Conservation (phyloP, 1,140 invertebrate species). For the Phortica variegata region DNA sequence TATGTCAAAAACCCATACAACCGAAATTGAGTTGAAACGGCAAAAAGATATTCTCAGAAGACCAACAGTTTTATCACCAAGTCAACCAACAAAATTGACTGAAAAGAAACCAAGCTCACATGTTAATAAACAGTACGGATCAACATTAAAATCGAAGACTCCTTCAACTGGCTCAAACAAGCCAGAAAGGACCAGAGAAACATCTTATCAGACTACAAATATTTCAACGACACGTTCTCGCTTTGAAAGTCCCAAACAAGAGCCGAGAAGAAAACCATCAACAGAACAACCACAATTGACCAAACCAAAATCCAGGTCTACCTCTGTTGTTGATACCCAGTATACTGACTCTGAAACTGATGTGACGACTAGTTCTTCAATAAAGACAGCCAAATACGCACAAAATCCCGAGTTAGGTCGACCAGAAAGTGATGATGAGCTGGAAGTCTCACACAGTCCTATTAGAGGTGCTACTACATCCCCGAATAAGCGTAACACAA, state of each 20-base stretch:
- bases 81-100: slow-evolving; percentile 4
- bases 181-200: no score
- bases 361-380: slow-evolving; percentile 3
- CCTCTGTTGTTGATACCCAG: background rate
- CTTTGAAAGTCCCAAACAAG: background rate
- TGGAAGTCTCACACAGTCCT: slow-evolving; percentile 13
- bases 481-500: slow-evolving; percentile 3
- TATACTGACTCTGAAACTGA: slow-evolving; percentile 9
- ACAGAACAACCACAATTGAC: background rate
- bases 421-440: slow-evolving; percentile 17
- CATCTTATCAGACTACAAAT: no score
- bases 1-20: slow-evolving; percentile 42
- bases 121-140: background rate
- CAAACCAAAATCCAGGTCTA: background rate
- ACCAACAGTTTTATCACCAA: slow-evolving; percentile 55
- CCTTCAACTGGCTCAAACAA: background rate
- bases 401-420: slow-evolving; percentile 2
- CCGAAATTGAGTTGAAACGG: slow-evolving; percentile 39
- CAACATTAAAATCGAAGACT: background rate
- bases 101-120: slow-evolving; percentile 1
- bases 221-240: background rate
- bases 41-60: slow-evolving; percentile 59
- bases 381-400: slow-evolving; percentile 1
- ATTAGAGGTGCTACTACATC: slow-evolving; percentile 13
- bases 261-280: slow-evolving; percentile 1